Percentiles rank a stretch among this genome's conserved stretches.
Evolutionary conservation across 2,113 vertebrate genomes (phyloP).

Genomic region (Machaerirhynchus nigripectus): DNA sequence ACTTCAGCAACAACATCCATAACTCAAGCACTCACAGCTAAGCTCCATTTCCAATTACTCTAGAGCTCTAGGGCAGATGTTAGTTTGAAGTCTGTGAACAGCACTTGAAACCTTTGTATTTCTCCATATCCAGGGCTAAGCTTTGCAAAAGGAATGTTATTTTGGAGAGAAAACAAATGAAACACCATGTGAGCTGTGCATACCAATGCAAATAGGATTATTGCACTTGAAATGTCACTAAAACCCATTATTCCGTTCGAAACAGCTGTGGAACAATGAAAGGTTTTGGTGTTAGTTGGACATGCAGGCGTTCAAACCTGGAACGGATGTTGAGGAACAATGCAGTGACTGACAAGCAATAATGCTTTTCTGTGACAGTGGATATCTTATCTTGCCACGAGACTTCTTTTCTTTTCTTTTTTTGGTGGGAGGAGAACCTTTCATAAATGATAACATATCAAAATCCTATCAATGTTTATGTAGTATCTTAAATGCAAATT

Average conservation of each 20-base stretch:
- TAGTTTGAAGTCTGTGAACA: not conserved
- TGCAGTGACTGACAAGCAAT: not conserved
- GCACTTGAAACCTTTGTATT: not conserved
- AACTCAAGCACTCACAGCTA: not conserved
- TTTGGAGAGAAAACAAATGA: not conserved
- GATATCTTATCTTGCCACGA: not conserved
- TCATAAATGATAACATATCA: not conserved
- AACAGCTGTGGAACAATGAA: not conserved
- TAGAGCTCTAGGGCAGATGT: not conserved
- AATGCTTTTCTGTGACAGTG: not conserved
- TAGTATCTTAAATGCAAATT: not conserved
- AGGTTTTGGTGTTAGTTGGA: not conserved
- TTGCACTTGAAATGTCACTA: not conserved
- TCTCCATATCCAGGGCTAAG: not conserved
- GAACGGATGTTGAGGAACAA: not conserved
- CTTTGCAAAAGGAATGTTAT: not conserved
- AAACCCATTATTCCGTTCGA: not conserved
- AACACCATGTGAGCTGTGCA: accelerated
- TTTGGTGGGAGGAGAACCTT: not conserved
- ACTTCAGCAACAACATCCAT: not conserved
- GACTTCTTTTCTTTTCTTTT: not conserved
- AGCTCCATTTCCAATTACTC: not conserved
- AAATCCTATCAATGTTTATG: not conserved
- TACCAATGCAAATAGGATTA: not conserved
- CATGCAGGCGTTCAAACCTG: not conserved